Percentiles rank a stretch among this genome's conserved stretches.
phyloP scores from a whole-genome alignment of 1,140 invertebrate genomes.

The Ephestia elutella region DNA sequence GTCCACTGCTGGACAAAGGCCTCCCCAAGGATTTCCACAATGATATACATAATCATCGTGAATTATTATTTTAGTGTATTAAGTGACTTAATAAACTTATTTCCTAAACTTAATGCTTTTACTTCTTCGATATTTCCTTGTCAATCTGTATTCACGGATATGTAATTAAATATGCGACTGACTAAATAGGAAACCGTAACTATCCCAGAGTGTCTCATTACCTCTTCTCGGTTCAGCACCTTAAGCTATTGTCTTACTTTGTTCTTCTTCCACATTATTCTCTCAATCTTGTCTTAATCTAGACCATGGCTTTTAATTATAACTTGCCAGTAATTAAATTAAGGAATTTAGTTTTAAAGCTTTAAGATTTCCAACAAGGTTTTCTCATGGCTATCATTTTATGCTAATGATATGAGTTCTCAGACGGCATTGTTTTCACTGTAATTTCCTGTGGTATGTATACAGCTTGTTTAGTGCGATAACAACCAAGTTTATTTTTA shows the following conservation, averaged over 20 bases:
- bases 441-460: conserved; percentile 18
- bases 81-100: too few relatives aligned
- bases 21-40: too few relatives aligned
- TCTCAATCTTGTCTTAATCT: conserved; percentile 19
- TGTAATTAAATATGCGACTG: conserved; percentile 8
- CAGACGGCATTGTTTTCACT: conserved; percentile 30
- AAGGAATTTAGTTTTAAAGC: conserved; percentile 20
- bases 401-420: conserved; percentile 32
- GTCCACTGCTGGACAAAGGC: too few relatives aligned
- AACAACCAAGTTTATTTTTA: not conserved
- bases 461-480: not conserved
- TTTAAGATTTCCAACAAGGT: conserved; percentile 20
- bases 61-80: too few relatives aligned
- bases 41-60: too few relatives aligned
- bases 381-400: conserved; percentile 36
- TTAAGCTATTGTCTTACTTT: conserved; percentile 16
- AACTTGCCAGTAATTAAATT: conserved; percentile 7
- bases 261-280: conserved; percentile 18
- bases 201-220: conserved; percentile 10
- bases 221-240: conserved; percentile 12
- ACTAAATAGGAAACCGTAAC: conserved; percentile 12
- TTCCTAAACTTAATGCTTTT: too few relatives aligned
- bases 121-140: not conserved
- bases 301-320: conserved; percentile 22
- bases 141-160: conserved; percentile 10